Percentiles rank a stretch among this genome's conserved stretches.
Evolutionary conservation across 2,888 invertebrate genomes (phyloP).

Genomic region (Drosophila prolongata): DNA sequence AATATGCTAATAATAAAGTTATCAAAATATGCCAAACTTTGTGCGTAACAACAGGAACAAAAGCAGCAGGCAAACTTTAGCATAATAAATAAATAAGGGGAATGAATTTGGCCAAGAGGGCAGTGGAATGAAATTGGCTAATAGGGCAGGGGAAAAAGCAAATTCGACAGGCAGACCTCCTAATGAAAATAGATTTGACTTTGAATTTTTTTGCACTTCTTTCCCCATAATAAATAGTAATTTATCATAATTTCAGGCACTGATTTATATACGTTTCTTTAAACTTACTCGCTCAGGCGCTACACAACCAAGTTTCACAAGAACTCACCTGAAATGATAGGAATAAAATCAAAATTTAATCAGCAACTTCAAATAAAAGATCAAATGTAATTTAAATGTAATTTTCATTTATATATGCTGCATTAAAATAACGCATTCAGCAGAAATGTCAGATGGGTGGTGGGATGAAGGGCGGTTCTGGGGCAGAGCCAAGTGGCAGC

Average conservation of each 20-base stretch:
- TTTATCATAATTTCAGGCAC: conserved; percentile 68
- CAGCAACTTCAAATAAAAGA: conserved; percentile 36
- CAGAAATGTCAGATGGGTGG: conserved; percentile 15
- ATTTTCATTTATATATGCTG: conserved; percentile 41
- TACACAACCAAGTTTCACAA: conserved; percentile 2
- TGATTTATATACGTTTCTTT: conserved; percentile 61
- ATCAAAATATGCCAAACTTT: conserved; percentile 81
- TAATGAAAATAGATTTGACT: conserved; percentile 75
- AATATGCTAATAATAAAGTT: conserved; percentile 81
- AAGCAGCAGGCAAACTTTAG: conserved; percentile 58
- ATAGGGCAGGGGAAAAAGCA: conserved; percentile 5
- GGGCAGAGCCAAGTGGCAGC: conserved; percentile 29
- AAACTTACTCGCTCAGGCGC: conserved; percentile 26
- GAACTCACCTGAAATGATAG: conserved; percentile 64
- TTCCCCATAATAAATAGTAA: conserved; percentile 45
- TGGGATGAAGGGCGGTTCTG: not conserved
- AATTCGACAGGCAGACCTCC: conserved; percentile 41
- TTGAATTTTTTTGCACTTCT: conserved; percentile 40
- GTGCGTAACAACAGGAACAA: conserved; percentile 45
- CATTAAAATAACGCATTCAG: conserved; percentile 58
- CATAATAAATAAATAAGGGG: conserved; percentile 73
- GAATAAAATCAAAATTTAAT: conserved; percentile 39
- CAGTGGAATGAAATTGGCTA: conserved; percentile 37
- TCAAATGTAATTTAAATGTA: conserved; percentile 46
- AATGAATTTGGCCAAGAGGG: conserved; percentile 29